A percentile compares a stretch with the other conserved stretches of the same genome.
Evolutionary conservation across 2,797 vertebrate species (phyloP).

Genomic region (Cyclura pinguis): DNA sequence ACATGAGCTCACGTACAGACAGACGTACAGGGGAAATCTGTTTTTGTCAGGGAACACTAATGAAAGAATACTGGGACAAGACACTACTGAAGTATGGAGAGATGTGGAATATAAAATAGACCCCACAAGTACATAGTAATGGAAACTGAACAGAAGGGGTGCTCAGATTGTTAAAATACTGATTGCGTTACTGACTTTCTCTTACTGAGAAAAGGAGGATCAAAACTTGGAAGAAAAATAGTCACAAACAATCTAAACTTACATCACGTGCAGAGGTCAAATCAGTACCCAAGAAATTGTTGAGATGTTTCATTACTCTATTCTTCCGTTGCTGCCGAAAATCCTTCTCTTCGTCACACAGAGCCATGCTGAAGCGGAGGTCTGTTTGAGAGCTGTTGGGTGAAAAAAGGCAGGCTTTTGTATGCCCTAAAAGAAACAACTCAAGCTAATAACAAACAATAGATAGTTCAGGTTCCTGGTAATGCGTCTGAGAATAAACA

Average conservation of each 20-base stretch:
- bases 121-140: not conserved
- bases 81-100: not conserved
- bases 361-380: slow-evolving; percentile 92
- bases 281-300: slow-evolving; percentile 88
- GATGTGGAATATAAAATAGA: not conserved
- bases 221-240: not conserved
- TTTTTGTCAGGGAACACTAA: not conserved
- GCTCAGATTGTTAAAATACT: not conserved
- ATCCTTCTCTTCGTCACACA: slow-evolving; percentile 93
- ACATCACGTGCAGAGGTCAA: slow-evolving; percentile 87
- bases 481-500: not conserved
- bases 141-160: not conserved
- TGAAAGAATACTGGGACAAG: not conserved
- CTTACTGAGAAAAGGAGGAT: not conserved
- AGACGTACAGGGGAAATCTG: not conserved
- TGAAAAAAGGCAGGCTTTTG: slow-evolving; percentile 47
- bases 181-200: too few relatives aligned
- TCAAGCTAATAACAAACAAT: not conserved
- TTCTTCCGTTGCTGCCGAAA: slow-evolving; percentile 90
- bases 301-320: slow-evolving; percentile 89
- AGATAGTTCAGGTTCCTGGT: too few relatives aligned
- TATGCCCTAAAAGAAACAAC: not conserved
- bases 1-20: not conserved
- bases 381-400: slow-evolving; percentile 87
- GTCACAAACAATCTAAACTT: slow-evolving; percentile 61